phyloP scores from a whole-genome alignment of 2,113 vertebrate genomes.

The Nibea albiflora region DNA sequence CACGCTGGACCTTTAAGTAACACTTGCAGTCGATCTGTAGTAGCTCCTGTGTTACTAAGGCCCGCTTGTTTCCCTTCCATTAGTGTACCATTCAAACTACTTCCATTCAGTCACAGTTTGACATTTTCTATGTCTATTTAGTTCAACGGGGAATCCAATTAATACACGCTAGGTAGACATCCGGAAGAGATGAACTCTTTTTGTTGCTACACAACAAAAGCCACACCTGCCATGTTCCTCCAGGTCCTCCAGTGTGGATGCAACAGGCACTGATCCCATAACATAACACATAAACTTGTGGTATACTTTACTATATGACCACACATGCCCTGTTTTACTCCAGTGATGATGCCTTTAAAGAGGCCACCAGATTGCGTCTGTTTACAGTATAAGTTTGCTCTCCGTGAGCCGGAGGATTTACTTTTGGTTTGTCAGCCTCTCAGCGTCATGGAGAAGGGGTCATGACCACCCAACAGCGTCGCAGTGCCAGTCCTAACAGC shows the following conservation, averaged over 20 bases:
- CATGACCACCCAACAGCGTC: constrained; percentile 54
- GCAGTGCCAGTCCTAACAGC: constrained; percentile 46
- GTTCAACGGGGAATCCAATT: constrained; percentile 40
- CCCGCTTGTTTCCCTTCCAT: constrained; percentile 9
- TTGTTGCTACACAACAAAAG: constrained; percentile 29
- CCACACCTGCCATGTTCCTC: not conserved
- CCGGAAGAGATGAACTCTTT: constrained; percentile 29
- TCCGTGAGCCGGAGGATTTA: constrained; percentile 66
- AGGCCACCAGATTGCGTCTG: constrained; percentile 68
- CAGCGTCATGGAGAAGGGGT: constrained; percentile 62
- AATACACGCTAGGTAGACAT: constrained; percentile 7
- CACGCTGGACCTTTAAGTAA: not conserved
- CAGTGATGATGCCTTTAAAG: constrained; percentile 44
- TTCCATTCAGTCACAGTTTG: constrained; percentile 13
- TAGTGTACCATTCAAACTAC: not conserved
- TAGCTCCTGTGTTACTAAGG: not conserved
- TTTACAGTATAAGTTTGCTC: constrained; percentile 52
- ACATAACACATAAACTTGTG: constrained; percentile 31
- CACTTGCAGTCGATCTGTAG: not conserved
- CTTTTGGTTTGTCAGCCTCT: constrained; percentile 69
- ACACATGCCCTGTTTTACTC: constrained; percentile 40
- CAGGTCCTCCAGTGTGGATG: not conserved
- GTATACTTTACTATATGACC: constrained; percentile 21
- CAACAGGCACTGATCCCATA: constrained; percentile 13
- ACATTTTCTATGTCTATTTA: constrained; percentile 11